Base-by-base conservation (phyloP, 2,888 invertebrate species). In the Harpagoxenus sublaevis region DNA sequence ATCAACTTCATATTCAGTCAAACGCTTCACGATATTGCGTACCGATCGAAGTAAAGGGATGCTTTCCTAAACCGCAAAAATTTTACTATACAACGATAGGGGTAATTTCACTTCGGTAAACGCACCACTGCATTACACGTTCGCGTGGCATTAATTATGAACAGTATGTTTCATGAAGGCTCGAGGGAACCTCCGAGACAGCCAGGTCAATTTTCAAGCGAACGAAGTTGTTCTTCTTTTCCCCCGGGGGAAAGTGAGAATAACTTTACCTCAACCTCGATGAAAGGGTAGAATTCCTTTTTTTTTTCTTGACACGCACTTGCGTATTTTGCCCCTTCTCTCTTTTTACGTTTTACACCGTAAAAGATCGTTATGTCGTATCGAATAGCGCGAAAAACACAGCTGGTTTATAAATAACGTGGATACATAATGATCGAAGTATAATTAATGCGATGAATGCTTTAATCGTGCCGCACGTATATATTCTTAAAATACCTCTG, bases 221-320 rank as follows among this genome's bases (percentile, higher is more conserved):
- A 55, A 78, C 57, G 28, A 65, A 42, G 53, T 65, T 39, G 23
- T 71, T 57, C 28, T 28, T 66, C 45, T 71, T 70, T 79, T 60
- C 18, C 15, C 28, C 74, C 28, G 12, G 31, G 45, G 15, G n/a
- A 35, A 35, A 42, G 63, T 23, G 73, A 57, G 65, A 51, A 71
- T 85, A 86, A 78, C 79, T 86, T 83, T 84, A 74, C 77, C 65
- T 78, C 71, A 79, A 70, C 23, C 71, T 60, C 60, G 18, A 63
- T 28, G 57, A 79, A 70, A 60, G 48, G 71, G 71, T 79, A 60
- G 57, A 57, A 60, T 79, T 79, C 28, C 0, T 48, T 60, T 15
- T 31, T 31, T 78, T 57, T 78, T 12, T 28, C 55, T 42, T 31
- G 55, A 55, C 23, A 45, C 6, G 70, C 70, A 70, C 57, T 48